phyloP scores from a whole-genome alignment of 2,113 vertebrate genomes.

The Hippocampus abdominalis region DNA sequence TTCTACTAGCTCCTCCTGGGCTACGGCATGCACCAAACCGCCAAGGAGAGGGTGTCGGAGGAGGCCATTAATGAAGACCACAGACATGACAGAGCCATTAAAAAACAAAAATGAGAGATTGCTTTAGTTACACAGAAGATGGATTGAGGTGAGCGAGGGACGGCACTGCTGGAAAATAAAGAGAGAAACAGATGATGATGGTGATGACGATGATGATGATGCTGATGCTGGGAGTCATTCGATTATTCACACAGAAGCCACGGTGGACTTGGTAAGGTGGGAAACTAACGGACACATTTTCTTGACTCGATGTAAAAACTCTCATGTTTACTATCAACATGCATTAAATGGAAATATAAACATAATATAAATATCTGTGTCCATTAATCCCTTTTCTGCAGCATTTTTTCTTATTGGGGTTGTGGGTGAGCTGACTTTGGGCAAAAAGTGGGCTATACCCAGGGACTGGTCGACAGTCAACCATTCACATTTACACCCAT shows the following conservation, averaged over 20 bases:
- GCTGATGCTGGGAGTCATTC: conserved; percentile 34
- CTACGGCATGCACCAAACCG: conserved; percentile 72
- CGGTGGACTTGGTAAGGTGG: background rate
- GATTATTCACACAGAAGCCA: conserved; percentile 39
- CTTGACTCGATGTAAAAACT: background rate
- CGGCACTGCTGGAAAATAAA: conserved; percentile 53
- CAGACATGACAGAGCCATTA: conserved; percentile 66
- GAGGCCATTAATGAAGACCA: conserved; percentile 60
- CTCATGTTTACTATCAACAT: background rate
- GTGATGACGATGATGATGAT: conserved; percentile 45
- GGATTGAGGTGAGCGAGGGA: conserved; percentile 43
- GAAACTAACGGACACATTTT: background rate
- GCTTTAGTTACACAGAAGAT: conserved; percentile 53
- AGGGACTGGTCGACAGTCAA: too few relatives aligned
- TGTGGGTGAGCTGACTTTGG: too few relatives aligned
- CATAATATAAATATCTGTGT: too few relatives aligned
- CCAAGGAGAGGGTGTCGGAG: conserved; percentile 54
- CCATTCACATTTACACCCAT: too few relatives aligned
- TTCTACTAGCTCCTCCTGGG: conserved; percentile 76
- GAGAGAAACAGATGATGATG: conserved; percentile 53
- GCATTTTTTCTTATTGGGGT: too few relatives aligned
- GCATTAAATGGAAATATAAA: too few relatives aligned
- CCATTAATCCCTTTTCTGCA: too few relatives aligned
- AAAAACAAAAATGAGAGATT: conserved; percentile 55
- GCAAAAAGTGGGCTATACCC: too few relatives aligned